Base-by-base conservation (phyloP, 1,140 invertebrate species). In the Manduca sexta region DNA sequence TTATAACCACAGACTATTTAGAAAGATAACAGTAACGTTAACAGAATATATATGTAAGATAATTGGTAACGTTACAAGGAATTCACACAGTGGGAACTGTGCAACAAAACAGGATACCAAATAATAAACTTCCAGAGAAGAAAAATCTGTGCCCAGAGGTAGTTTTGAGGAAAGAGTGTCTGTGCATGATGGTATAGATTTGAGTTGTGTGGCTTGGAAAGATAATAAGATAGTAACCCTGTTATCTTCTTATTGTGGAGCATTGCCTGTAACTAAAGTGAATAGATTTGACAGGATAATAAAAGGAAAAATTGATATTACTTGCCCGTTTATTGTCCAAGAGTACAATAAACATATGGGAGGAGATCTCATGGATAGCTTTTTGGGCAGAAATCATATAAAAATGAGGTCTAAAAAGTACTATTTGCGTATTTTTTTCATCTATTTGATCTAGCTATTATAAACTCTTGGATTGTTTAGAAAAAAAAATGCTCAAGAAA, bases 281-380 rank as follows among this genome's bases (percentile, higher is more conserved):
- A 35, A 41, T 30, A 46, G 60, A 52, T 63, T 15, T 54, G 51
- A 63, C 46, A 59, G 35, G 18, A 2, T 3, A 49, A 39, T 7
- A 46, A 62, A 61, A 53, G 30, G 48, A 53, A 58, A 58, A 54
- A 50, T 48, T 57, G 48, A 47, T 16, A 55, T 64, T 15, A 31
- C 34, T 33, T 58, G 52, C 17, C 69, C 69, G 11, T 34, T 52
- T 37, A 45, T 56, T 34, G 49, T 65, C 13, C 21, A 60, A 53
- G 46, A 61, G 54, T 60, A 76, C 46, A 76, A 71, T 58, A 51
- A 50, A 39, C 60, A 75, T 52, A 71, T 74, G 69, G 56, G 64
- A 41, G 69, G 73, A 50, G 70, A 80, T 51, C 64, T 86, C 39
- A 74, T 71, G 50, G 85, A 87, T 67, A 81, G 72, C 50, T 71